A percentile compares a stretch with the other conserved stretches of the same genome.
Conservation (phyloP, 2,888 invertebrate species). For the Polydrusus tereticollis region DNA sequence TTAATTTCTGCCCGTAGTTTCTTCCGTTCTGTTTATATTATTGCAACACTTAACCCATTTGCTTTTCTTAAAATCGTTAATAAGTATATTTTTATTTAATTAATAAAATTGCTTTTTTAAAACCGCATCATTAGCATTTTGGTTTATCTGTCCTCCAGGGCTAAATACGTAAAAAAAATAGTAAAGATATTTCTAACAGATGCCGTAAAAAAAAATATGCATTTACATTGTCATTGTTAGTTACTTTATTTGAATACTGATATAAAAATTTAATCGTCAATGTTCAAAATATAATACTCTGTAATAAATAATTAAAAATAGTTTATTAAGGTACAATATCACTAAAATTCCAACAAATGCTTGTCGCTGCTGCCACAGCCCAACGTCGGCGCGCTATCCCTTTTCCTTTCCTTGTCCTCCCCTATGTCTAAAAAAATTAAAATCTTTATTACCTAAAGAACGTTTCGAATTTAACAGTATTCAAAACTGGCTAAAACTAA, state of each 20-base stretch:
- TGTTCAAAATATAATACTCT: constrained; percentile 58
- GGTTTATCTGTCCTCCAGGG: too few relatives aligned
- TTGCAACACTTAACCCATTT: too few relatives aligned
- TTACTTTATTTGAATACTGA: constrained; percentile 41
- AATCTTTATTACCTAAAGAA: not conserved
- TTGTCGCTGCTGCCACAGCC: constrained; percentile 73
- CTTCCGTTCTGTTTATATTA: too few relatives aligned
- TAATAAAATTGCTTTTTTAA: too few relatives aligned
- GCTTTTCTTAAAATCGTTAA: too few relatives aligned
- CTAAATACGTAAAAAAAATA: too few relatives aligned
- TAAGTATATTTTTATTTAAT: too few relatives aligned
- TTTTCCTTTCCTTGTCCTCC: constrained; percentile 53
- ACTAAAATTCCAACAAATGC: constrained; percentile 76
- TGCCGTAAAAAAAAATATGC: not conserved
- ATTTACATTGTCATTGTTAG: not conserved
- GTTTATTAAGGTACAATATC: constrained; percentile 39
- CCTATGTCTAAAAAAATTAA: constrained; percentile 52
- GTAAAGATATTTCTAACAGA: too few relatives aligned
- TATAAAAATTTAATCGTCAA: constrained; percentile 40
- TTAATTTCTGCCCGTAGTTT: too few relatives aligned
- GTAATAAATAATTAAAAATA: constrained; percentile 52
- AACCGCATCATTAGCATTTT: too few relatives aligned
- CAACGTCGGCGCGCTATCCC: constrained; percentile 72
- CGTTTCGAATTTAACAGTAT: too few relatives aligned
- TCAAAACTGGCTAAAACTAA: not conserved